Evolutionary conservation across 1,140 invertebrate species (phyloP).

Genomic region (Bacillus rossius): DNA sequence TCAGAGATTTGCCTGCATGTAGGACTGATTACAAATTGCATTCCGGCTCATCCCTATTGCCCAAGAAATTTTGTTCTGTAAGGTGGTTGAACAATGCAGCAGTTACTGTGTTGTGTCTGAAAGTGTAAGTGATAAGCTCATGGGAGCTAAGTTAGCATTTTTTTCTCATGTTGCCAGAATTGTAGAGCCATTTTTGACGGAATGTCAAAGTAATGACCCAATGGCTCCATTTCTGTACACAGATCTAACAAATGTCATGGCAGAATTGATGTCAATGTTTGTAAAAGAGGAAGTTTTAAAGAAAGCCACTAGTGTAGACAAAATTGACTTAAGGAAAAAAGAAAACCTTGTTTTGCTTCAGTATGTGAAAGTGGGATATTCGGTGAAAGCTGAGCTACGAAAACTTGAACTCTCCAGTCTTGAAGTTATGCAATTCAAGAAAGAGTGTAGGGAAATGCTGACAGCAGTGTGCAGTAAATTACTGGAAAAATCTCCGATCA

Average conservation of each 20-base stretch:
- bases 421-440: conserved; percentile 8
- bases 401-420: conserved; percentile 2
- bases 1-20: conserved; percentile 23
- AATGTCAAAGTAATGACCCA: conserved; percentile 20
- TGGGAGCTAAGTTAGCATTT: background rate
- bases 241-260: background rate
- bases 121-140: conserved; percentile 9
- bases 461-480: conserved; percentile 8
- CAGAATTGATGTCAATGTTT: conserved; percentile 8
- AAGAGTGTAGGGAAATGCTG: conserved; percentile 11
- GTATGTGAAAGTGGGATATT: no score
- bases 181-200: conserved; percentile 19
- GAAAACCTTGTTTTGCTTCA: no score
- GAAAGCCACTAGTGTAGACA: conserved; percentile 2
- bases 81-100: conserved; percentile 26
- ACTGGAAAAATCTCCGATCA: conserved; percentile 5
- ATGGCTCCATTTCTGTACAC: conserved; percentile 17
- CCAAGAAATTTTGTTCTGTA: conserved; percentile 25
- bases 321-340: background rate
- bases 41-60: conserved; percentile 20
- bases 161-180: conserved; percentile 10
- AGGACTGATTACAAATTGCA: conserved; percentile 15
- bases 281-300: conserved; percentile 6
- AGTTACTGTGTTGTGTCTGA: conserved; percentile 13
- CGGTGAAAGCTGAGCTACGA: no score